Conservation (phyloP, 2,113 vertebrate species). For the Rynchops niger region DNA sequence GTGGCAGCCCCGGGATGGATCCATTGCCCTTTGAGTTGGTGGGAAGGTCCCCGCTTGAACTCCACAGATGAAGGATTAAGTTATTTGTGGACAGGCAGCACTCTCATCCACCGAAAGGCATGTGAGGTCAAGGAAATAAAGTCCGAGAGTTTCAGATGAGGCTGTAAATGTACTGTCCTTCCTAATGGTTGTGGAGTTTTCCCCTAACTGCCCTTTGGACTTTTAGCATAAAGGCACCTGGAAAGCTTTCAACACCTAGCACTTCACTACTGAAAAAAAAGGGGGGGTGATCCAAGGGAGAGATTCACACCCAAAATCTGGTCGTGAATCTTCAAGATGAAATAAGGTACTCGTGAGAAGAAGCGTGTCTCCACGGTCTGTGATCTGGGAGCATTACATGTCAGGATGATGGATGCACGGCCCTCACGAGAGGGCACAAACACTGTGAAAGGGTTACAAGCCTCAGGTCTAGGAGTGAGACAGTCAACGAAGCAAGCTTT, state of each 20-base stretch:
- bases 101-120: not conserved
- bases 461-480: not conserved
- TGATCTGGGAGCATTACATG: not conserved
- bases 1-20: not conserved
- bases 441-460: not conserved
- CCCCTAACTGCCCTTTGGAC: not conserved
- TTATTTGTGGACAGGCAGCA: not conserved
- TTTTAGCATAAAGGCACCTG: not conserved
- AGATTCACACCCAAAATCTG: not conserved
- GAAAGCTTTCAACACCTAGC: not conserved
- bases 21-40: not conserved
- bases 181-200: not conserved
- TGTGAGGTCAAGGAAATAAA: not conserved
- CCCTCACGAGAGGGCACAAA: not conserved
- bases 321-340: not conserved
- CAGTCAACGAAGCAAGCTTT: not conserved
- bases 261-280: not conserved
- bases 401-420: not conserved
- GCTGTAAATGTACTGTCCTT: not conserved
- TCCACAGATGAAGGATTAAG: not conserved
- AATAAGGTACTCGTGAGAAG: not conserved
- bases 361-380: not conserved
- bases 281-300: not conserved
- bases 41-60: not conserved
- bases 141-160: not conserved